Percentiles rank a stretch among this genome's conserved stretches.
phyloP scores from a whole-genome alignment of 2,113 vertebrate species.

The Oenanthe melanoleuca region DNA sequence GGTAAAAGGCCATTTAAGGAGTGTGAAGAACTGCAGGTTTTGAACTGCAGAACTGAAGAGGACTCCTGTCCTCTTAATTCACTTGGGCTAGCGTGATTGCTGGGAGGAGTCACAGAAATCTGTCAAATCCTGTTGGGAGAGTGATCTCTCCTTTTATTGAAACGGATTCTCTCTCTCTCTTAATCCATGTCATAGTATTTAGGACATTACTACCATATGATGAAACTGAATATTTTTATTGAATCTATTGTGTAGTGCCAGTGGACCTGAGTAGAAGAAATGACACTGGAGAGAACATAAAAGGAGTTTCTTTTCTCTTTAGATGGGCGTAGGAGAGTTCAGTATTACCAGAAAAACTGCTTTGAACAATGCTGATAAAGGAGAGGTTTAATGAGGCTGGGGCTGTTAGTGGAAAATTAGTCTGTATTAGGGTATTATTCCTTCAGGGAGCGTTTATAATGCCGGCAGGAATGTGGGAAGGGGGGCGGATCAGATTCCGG shows the following conservation, averaged over 20 bases:
- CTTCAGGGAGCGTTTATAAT: conserved; percentile 74
- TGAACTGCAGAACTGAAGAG: no score
- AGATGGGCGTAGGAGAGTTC: neutral
- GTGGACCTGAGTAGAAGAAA: conserved; percentile 24
- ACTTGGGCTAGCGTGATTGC: neutral
- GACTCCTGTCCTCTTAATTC: neutral
- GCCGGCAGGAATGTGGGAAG: conserved; percentile 73
- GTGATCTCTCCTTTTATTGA: neutral
- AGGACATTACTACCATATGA: neutral
- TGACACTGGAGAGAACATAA: conserved; percentile 39
- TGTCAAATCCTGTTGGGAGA: neutral
- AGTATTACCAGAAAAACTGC: conserved; percentile 34
- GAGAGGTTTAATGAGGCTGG: conserved; percentile 58
- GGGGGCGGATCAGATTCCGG: conserved; percentile 66
- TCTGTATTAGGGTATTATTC: conserved; percentile 70
- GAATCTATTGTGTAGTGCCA: conserved; percentile 4
- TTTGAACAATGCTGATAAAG: conserved; percentile 66
- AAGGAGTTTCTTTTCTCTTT: conserved; percentile 20
- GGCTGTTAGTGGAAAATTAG: conserved; percentile 69
- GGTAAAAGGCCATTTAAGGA: neutral
- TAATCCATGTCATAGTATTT: neutral
- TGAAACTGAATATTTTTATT: conserved; percentile 54
- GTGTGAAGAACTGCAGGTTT: neutral
- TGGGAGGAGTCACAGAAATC: neutral
- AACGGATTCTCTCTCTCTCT: neutral